Base-by-base conservation (phyloP, 2,113 vertebrate species). In the Neomonachus schauinslandi region DNA sequence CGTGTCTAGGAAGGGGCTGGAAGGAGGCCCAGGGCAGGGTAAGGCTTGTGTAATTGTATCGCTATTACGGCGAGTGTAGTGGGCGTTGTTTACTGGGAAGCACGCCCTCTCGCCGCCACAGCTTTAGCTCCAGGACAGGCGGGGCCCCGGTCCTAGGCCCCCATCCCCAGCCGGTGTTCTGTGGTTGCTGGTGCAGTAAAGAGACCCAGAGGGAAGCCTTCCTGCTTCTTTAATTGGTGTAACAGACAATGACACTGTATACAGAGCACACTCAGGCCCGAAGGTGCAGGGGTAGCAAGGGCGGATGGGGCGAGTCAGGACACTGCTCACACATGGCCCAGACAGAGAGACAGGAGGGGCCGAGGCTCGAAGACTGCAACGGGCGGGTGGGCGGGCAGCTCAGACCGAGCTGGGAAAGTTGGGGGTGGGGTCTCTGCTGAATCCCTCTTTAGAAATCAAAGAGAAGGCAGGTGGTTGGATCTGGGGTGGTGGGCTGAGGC, bases 201-300 rank as follows among this genome's bases (percentile, higher is more conserved):
- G 98, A 99, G 98, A 98, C 98, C 97, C 98, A 98, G 98, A 98
- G 98, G 98, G 98, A 97, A 99, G 98, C 99, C 99, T 99, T 99
- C 99, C 99, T 98, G 97, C 99, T 98, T 98, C 98, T 99, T 99
- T 99, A 99, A 99, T 99, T 96, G 98, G 99, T 98, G 98, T 99
- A 98, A 99, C 98, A 99, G 99, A 99, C 99, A 98, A 98, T 96
- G 99, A 98, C 98, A 98, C 98, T 97, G 98, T 98, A 98, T 98
- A 99, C 98, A 97, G 99, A 99, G 98, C 99, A 99, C 98, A 99
- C 98, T 98, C 98, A 98, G 99, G 98, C 98, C 98, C 96, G 94
- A 98, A 82, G 93, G 98, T 97, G 96, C 98, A 59, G 98, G 97
- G 98, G 99, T 98, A 99, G 98, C 98, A 93, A 95, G 97, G 95